Percentiles rank a stretch among this genome's conserved stretches.
Evolutionary conservation across 2,888 invertebrate genomes (phyloP).

Genomic region (Yponomeuta sedellus): DNA sequence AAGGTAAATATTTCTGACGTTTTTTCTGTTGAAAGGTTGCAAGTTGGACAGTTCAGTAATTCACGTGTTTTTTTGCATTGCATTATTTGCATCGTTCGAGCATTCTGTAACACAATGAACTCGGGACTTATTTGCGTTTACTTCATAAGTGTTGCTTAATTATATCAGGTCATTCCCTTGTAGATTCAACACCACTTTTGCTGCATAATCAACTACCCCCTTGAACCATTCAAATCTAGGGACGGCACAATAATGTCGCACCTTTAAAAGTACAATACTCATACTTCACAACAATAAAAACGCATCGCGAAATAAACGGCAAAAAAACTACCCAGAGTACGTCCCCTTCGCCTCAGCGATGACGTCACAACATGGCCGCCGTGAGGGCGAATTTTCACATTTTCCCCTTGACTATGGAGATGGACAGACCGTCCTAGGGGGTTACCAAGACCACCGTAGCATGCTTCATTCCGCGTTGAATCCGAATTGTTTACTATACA

Average conservation of each 20-base stretch:
- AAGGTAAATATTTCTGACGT: constrained; percentile 16
- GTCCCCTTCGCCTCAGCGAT: constrained; percentile 42
- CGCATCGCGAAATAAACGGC: neutral
- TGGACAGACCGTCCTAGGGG: neutral
- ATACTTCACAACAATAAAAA: neutral
- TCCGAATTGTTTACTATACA: neutral
- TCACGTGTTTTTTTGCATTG: neutral
- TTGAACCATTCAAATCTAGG: neutral
- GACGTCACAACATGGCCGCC: constrained; percentile 73
- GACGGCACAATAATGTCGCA: neutral
- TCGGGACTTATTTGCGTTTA: neutral
- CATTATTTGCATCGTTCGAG: neutral
- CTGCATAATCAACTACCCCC: too few species aligned
- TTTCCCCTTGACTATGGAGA: constrained; percentile 45
- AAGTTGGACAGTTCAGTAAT: neutral
- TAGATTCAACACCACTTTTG: neutral
- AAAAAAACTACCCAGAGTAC: constrained; percentile 36
- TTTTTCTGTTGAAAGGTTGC: neutral
- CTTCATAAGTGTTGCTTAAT: neutral
- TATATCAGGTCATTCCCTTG: neutral
- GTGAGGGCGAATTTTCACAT: constrained; percentile 67
- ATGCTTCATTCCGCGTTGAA: neutral
- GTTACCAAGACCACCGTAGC: constrained; percentile 1
- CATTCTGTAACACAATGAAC: neutral
- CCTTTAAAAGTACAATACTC: too few species aligned